Evolutionary conservation across 2,888 invertebrate genomes (phyloP).

Genomic region (Ennomos quercinarius): DNA sequence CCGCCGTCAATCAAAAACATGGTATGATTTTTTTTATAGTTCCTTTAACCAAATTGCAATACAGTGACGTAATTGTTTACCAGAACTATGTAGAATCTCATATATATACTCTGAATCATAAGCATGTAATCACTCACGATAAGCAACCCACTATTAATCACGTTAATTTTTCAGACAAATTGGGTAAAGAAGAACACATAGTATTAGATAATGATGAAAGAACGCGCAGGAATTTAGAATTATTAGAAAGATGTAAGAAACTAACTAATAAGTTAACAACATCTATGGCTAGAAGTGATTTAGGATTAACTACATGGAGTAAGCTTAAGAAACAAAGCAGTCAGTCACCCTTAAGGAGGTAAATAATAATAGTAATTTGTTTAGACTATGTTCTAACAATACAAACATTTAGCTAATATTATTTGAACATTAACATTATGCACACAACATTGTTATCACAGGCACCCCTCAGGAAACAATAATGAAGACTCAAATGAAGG

Average conservation of each 20-base stretch:
- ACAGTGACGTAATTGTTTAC: constrained; percentile 61
- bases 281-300: constrained; percentile 95
- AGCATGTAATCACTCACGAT: constrained; percentile 54
- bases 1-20: constrained; percentile 82
- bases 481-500: constrained; percentile 86
- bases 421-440: too few relatives aligned
- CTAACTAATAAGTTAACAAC: constrained; percentile 86
- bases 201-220: constrained; percentile 81
- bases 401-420: too few relatives aligned
- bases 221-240: constrained; percentile 85
- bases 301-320: constrained; percentile 95
- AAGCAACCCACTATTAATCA: constrained; percentile 52
- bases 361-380: constrained; percentile 39
- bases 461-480: constrained; percentile 92
- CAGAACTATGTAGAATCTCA: constrained; percentile 42
- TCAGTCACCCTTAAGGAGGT: constrained; percentile 88
- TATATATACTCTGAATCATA: constrained; percentile 56
- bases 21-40: constrained; percentile 53
- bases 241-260: constrained; percentile 83
- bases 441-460: constrained; percentile 49
- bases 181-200: constrained; percentile 73
- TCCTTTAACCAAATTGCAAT: constrained; percentile 31
- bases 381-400: not conserved
- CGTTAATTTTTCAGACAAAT: constrained; percentile 75
- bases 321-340: constrained; percentile 91